Evolutionary conservation across 2,113 vertebrate species (phyloP).

Genomic region (Chionis minor): DNA sequence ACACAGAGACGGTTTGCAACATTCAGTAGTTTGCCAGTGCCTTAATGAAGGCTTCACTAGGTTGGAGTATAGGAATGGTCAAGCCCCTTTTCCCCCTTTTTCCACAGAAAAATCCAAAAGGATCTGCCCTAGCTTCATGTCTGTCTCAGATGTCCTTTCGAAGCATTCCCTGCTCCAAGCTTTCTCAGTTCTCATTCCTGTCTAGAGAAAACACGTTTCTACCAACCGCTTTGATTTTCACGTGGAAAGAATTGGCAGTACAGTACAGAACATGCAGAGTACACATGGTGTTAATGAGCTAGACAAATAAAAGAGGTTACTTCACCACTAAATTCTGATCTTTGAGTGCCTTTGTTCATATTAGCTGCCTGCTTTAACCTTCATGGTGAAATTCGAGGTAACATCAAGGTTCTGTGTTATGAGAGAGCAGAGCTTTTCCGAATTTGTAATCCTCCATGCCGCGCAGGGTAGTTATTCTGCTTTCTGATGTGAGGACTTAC

Average conservation of each 20-base stretch:
- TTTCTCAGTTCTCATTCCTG: background rate
- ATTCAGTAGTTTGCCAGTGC: rapidly evolving
- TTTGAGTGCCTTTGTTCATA: background rate
- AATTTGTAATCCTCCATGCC: background rate
- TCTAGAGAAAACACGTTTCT: background rate
- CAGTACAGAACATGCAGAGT: background rate
- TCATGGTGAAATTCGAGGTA: background rate
- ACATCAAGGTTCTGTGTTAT: background rate
- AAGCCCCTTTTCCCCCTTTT: background rate
- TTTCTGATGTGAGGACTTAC: background rate
- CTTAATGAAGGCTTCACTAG: background rate
- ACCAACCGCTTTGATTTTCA: background rate
- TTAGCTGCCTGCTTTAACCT: background rate
- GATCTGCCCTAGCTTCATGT: background rate
- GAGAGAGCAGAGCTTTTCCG: background rate
- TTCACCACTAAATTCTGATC: background rate
- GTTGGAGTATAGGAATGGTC: background rate
- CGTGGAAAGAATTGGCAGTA: background rate
- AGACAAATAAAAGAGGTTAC: background rate
- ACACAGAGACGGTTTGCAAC: background rate
- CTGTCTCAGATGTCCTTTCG: background rate
- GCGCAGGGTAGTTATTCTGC: background rate
- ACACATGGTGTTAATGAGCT: background rate
- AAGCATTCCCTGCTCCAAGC: background rate
- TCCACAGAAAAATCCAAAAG: background rate